A percentile compares a stretch with the other conserved stretches of the same genome.
Evolutionary conservation across 2,113 vertebrate genomes (phyloP).

Genomic region (Gnathonemus echidnorhynchus): DNA sequence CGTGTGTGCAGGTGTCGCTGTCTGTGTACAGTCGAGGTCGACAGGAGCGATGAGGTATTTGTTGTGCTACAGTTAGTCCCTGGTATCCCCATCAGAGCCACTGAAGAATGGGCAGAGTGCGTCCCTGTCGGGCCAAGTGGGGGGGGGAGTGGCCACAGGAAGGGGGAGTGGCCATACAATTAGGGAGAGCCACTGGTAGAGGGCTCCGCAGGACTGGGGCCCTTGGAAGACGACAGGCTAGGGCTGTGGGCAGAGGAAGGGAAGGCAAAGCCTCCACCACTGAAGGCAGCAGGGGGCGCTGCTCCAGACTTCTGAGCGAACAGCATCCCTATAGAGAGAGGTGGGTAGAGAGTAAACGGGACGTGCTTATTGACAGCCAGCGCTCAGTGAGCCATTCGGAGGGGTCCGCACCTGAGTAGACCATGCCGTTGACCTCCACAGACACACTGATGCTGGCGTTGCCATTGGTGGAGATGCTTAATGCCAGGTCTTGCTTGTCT

Average conservation of each 20-base stretch:
- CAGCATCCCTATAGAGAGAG: conserved; percentile 53
- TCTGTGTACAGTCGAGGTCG: conserved; percentile 51
- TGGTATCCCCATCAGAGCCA: conserved; percentile 28
- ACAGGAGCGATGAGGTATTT: conserved; percentile 66
- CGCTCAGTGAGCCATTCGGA: too few species aligned
- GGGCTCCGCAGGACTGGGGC: conserved; percentile 56
- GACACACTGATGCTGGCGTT: conserved; percentile 65
- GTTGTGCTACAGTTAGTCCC: conserved; percentile 64
- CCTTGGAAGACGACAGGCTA: conserved; percentile 59
- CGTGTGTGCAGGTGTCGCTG: conserved; percentile 10
- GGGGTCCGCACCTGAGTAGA: conserved; percentile 58
- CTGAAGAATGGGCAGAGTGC: conserved; percentile 49
- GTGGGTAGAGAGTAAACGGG: not conserved
- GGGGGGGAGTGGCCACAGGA: conserved; percentile 35
- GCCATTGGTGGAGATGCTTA: conserved; percentile 66
- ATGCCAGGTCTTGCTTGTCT: conserved; percentile 64
- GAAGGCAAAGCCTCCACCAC: conserved; percentile 49
- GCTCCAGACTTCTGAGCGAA: conserved; percentile 61
- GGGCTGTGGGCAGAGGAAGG: conserved; percentile 54
- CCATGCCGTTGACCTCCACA: conserved; percentile 67
- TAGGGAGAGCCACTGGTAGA: conserved; percentile 60
- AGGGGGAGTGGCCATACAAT: conserved; percentile 25
- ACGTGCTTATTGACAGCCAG: not conserved
- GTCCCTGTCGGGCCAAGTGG: conserved; percentile 43
- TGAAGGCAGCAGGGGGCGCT: conserved; percentile 47